Evolutionary conservation across 2,888 invertebrate species (phyloP).

Genomic region (Euplagia quadripunctaria): DNA sequence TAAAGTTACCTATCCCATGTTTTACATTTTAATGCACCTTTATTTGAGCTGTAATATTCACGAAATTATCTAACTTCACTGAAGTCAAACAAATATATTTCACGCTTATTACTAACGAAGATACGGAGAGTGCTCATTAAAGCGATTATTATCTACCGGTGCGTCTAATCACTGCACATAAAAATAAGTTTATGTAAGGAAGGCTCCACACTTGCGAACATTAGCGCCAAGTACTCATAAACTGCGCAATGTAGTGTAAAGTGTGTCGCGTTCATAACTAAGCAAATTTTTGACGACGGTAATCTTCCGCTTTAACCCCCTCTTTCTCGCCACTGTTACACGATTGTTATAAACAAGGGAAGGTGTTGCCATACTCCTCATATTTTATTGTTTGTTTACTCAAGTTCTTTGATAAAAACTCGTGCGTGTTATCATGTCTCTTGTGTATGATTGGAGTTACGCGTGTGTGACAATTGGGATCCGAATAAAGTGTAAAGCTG

Average conservation of each 20-base stretch:
- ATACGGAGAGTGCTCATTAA: not conserved
- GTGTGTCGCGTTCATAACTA: conserved; percentile 25
- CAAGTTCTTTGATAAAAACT: not conserved
- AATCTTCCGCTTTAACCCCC: not conserved
- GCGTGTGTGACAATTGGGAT: not conserved
- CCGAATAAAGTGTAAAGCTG: not conserved
- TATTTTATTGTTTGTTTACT: not conserved
- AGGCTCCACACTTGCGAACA: conserved; percentile 2
- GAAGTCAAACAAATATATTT: not conserved
- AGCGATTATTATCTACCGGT: not conserved
- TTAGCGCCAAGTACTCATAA: conserved; percentile 20
- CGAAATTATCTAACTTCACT: no score
- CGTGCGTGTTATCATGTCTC: not conserved
- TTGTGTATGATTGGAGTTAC: not conserved
- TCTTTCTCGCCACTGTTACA: not conserved
- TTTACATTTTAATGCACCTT: no score
- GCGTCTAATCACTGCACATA: conserved; percentile 17
- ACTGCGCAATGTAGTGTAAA: conserved; percentile 17
- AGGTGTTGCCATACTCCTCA: conserved; percentile 9
- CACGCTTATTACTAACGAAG: not conserved
- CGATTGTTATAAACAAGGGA: conserved; percentile 25
- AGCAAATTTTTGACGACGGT: conserved; percentile 25
- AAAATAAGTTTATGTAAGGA: conserved; percentile 8
- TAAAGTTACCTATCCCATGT: no score
- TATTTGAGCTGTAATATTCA: no score